These are phyloP conservation scores for Coreius guichenoti DNA, from an alignment of 2,797 vertebrate genomes.

Conservation along the genomic window DNA sequence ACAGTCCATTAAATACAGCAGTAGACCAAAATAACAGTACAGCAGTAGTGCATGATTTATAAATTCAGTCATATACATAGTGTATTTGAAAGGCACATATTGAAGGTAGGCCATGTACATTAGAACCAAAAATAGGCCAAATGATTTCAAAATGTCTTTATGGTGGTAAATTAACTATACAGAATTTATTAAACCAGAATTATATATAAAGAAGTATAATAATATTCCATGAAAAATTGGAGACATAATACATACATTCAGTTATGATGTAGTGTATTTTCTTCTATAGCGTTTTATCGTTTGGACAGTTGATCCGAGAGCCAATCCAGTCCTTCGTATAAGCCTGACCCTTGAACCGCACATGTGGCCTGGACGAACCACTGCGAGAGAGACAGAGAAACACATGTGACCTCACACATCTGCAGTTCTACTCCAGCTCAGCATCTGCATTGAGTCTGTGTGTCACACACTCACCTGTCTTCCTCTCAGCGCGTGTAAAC, in stretches of 20 bases:
- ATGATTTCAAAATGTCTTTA: background rate
- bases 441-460: background rate
- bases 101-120: background rate
- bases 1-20: background rate
- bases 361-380: constrained; percentile 94
- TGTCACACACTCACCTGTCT: constrained; percentile 31
- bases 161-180: background rate
- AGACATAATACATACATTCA: background rate
- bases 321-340: constrained; percentile 94
- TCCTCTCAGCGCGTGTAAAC: constrained; percentile 32
- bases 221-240: background rate
- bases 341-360: constrained; percentile 88
- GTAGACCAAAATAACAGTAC: background rate
- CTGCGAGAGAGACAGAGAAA: constrained; percentile 68
- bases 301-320: constrained; percentile 88
- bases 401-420: background rate
- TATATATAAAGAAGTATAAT: background rate
- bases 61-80: background rate
- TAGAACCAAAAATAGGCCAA: background rate
- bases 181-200: background rate
- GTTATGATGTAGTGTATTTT: background rate
- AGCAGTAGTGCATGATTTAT: background rate
- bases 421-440: background rate
- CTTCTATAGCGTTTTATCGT: constrained; percentile 66
- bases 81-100: background rate